Percentiles rank a stretch among this genome's conserved stretches.
These are phyloP conservation scores for Zonitis immaculata DNA, from an alignment of 2,888 invertebrate genomes.

Conservation along the genomic window DNA sequence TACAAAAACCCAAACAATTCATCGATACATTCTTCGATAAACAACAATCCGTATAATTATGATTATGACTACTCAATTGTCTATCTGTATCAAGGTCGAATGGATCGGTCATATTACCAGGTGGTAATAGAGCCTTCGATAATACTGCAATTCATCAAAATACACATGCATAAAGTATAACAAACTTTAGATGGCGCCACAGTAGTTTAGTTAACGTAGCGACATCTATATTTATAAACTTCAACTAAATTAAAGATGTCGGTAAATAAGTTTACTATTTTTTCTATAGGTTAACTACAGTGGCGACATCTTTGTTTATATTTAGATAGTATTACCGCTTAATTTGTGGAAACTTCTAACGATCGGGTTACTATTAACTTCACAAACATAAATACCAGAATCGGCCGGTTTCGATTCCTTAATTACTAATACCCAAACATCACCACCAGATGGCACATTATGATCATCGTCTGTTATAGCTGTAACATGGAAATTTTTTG, in stretches of 20 bases:
- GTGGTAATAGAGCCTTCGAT: conserved; percentile 59
- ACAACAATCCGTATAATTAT: conserved; percentile 82
- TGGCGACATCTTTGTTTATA: neutral
- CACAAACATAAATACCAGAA: conserved; percentile 76
- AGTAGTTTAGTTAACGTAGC: no score
- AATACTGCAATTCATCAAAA: no score
- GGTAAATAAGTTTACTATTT: no score
- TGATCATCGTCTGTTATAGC: conserved; percentile 36
- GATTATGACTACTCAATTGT: conserved; percentile 50
- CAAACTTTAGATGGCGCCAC: no score
- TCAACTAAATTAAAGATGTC: no score
- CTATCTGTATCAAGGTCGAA: conserved; percentile 38
- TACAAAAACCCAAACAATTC: conserved; percentile 76
- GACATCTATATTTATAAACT: no score
- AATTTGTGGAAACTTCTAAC: conserved; percentile 74
- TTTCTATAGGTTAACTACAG: neutral
- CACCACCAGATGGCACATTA: conserved; percentile 58
- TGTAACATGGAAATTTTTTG: conserved; percentile 11
- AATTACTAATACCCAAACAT: conserved; percentile 81
- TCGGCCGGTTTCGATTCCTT: conserved; percentile 64
- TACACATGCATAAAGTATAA: no score
- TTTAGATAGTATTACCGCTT: conserved; percentile 67
- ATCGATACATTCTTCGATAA: conserved; percentile 63
- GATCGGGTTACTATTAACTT: conserved; percentile 75
- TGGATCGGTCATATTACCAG: conserved; percentile 53